Evolutionary conservation across 1,140 invertebrate species (phyloP).

Genomic region (Listronotus oregonensis): DNA sequence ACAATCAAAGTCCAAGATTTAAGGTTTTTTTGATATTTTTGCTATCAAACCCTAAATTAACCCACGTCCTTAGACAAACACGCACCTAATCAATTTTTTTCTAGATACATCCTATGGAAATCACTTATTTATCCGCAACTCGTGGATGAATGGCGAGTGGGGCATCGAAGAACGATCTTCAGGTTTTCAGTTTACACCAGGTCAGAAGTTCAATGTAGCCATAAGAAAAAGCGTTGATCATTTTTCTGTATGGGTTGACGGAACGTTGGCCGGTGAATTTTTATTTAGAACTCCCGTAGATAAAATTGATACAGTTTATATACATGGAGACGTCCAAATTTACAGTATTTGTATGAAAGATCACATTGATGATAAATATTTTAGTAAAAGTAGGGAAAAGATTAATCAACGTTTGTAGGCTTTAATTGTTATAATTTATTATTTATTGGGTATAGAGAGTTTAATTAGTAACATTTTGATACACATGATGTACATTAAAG

Average conservation of each 20-base stretch:
- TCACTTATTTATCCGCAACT: conserved; percentile 57
- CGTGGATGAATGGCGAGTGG: conserved; percentile 59
- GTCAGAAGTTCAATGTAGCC: conserved; percentile 54
- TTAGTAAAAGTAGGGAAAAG: conserved; percentile 18
- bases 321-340: conserved; percentile 57
- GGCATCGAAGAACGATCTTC: conserved; percentile 57
- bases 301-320: conserved; percentile 57
- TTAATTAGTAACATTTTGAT: too few species aligned
- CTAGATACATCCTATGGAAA: conserved; percentile 33
- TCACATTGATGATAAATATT: conserved; percentile 27
- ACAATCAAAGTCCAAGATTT: too few species aligned
- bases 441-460: too few species aligned
- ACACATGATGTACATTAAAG: too few species aligned
- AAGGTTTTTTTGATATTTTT: too few species aligned
- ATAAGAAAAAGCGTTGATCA: conserved; percentile 50
- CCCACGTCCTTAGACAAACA: too few species aligned
- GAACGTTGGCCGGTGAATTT: conserved; percentile 56
- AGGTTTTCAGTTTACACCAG: conserved; percentile 58
- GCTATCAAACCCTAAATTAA: too few species aligned
- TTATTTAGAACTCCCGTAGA: conserved; percentile 43
- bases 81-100: not conserved
- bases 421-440: not conserved
- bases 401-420: conserved; percentile 4
- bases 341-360: conserved; percentile 40
- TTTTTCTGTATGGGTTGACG: conserved; percentile 59